phyloP scores from a whole-genome alignment of 2,113 vertebrate genomes.

The Dicerorhinus sumatrensis region DNA sequence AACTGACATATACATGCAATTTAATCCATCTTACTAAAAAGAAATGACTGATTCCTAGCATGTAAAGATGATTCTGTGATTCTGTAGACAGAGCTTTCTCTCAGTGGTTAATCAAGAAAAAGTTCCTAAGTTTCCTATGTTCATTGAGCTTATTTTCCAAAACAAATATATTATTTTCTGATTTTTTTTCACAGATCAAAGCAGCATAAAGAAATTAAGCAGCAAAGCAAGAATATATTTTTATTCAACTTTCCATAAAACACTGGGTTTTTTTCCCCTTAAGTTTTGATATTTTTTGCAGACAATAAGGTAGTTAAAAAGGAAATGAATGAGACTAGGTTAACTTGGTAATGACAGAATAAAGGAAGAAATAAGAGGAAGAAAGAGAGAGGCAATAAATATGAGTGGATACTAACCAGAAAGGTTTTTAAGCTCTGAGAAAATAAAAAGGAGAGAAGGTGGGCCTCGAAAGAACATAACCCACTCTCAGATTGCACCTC shows the following conservation, averaged over 20 bases:
- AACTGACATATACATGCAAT: neutral
- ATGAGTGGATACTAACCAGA: neutral
- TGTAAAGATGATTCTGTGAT: neutral
- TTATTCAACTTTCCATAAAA: neutral
- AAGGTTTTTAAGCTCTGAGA: neutral
- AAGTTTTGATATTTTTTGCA: neutral
- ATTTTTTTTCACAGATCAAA: neutral
- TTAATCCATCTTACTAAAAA: conserved; percentile 7
- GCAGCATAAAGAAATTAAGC: neutral
- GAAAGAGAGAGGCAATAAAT: neutral
- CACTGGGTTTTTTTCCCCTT: neutral
- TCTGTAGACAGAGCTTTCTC: neutral
- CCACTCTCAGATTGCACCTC: neutral
- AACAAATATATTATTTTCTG: neutral
- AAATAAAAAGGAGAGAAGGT: neutral
- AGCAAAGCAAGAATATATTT: neutral
- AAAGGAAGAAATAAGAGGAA: conserved; percentile 8
- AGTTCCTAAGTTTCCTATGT: neutral
- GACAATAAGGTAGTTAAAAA: neutral
- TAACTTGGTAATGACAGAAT: neutral
- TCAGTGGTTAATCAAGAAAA: neutral
- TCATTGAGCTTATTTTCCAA: conserved; percentile 22
- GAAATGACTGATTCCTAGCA: neutral
- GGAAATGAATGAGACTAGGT: neutral
- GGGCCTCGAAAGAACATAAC: neutral